phyloP scores from a whole-genome alignment of 2,888 invertebrate genomes.

The Callosobruchus maculatus region DNA sequence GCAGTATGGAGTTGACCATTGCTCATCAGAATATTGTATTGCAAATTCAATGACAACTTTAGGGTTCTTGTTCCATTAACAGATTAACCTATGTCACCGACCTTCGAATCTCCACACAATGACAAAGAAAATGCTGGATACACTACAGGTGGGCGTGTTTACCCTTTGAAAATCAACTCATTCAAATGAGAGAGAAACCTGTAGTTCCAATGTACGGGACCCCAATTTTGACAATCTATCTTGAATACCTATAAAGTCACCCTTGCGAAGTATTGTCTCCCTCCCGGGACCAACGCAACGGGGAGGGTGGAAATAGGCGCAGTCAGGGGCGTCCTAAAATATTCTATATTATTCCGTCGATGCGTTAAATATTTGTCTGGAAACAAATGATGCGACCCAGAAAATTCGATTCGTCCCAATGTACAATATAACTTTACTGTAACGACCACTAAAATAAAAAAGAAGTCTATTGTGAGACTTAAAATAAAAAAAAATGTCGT shows the following conservation, averaged over 20 bases:
- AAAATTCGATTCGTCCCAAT: no score
- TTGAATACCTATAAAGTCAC: conserved; percentile 39
- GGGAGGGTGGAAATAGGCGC: conserved; percentile 8
- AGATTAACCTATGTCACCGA: no score
- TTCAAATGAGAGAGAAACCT: background rate
- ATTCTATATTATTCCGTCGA: background rate
- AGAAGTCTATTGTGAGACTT: no score
- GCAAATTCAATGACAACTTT: no score
- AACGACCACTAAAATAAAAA: no score
- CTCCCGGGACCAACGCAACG: conserved; percentile 19
- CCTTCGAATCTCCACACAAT: background rate
- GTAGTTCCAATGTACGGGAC: conserved; percentile 15
- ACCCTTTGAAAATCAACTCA: background rate
- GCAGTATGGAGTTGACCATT: no score
- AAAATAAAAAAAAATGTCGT: no score
- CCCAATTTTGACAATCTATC: conserved; percentile 37
- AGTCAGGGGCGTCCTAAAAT: background rate
- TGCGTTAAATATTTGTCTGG: background rate
- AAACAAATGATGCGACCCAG: no score
- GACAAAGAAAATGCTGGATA: background rate
- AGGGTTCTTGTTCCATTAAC: no score
- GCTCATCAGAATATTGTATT: no score
- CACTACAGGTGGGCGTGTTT: background rate
- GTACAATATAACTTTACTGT: no score
- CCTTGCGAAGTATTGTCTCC: conserved; percentile 31